A percentile compares a stretch with the other conserved stretches of the same genome.
Conservation (phyloP, 2,888 invertebrate species). For the Athalia cordata region DNA sequence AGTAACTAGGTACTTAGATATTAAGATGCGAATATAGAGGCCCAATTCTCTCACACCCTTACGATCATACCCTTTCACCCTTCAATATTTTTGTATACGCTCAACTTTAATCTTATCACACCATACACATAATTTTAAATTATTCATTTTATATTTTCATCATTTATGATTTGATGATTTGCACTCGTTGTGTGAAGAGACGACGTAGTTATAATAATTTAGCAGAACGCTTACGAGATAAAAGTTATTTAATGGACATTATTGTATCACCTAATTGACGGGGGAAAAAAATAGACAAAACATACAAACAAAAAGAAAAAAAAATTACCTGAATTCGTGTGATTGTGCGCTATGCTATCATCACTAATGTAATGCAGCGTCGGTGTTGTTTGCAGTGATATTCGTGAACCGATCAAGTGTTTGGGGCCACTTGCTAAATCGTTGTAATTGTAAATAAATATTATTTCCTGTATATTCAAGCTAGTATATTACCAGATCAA, state of each 20-base stretch:
- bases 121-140: constrained; percentile 37
- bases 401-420: constrained; percentile 46
- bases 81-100: constrained; percentile 53
- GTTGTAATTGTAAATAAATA: constrained; percentile 69
- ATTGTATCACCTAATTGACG: no score
- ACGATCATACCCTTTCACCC: constrained; percentile 35
- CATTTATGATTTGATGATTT: constrained; percentile 9
- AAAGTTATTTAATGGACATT: no score
- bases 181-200: not conserved
- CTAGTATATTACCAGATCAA: constrained; percentile 50
- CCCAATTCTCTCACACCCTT: constrained; percentile 43
- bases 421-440: constrained; percentile 56
- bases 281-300: no score
- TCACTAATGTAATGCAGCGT: not conserved
- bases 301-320: not conserved
- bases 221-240: not conserved
- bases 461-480: constrained; percentile 66
- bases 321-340: not conserved
- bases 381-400: constrained; percentile 32
- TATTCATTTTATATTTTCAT: constrained; percentile 41
- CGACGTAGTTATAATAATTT: not conserved
- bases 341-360: not conserved
- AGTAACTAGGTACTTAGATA: constrained; percentile 63
- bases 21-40: constrained; percentile 52
- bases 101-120: constrained; percentile 33